Evolutionary conservation across 2,113 vertebrate species (phyloP), one percentile per base, ranked within the genome.

Genomic region (Pollachius pollachius): DNA sequence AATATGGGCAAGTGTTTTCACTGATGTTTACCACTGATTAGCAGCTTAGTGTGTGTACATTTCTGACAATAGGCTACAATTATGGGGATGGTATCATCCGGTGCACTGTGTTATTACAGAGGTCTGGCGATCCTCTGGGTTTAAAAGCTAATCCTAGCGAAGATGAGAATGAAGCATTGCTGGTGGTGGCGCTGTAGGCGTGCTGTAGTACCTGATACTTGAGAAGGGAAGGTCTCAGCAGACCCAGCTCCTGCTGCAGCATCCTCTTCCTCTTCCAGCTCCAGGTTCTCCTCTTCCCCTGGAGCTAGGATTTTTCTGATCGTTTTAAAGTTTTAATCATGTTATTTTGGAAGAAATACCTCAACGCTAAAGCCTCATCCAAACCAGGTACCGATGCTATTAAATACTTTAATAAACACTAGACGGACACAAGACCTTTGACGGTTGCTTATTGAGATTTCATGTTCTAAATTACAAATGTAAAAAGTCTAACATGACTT

Each of bases 221-320:
- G 89, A 2, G 91, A 89, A 62, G 94, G 90, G 73, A 95, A 96
- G 19, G 91, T 91, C 64, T 95, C 94, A 2, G 92, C 91, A 71
- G 94, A 94, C n/a, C 94, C 94, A 4, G 92, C 92, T 82, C 96
- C 94, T 65, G 94, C 92, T 25, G 91, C 94, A 54, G 92, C 93
- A 68, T 98, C 96, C n/a, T 97, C 94, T 81, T 98, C 96, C 72
- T 95, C 96, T 78, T 99, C 97, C 81, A 96, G 90, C 81, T 98
- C 96, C 63, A 99, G 91, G 83, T 96, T 95, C 89, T 99, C 97
- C 82, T 99, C 97, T 84, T 99, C 97, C 62, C 97, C 97, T 11
- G 97, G 97, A 67, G 96, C 97, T 13, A 99, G 93, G 89, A 99
- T 97, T 91, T 93, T 98, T 91, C 97, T 99, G 78, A 65, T 27